phyloP scores from a whole-genome alignment of 2,797 vertebrate species.

The Danio tinwini region DNA sequence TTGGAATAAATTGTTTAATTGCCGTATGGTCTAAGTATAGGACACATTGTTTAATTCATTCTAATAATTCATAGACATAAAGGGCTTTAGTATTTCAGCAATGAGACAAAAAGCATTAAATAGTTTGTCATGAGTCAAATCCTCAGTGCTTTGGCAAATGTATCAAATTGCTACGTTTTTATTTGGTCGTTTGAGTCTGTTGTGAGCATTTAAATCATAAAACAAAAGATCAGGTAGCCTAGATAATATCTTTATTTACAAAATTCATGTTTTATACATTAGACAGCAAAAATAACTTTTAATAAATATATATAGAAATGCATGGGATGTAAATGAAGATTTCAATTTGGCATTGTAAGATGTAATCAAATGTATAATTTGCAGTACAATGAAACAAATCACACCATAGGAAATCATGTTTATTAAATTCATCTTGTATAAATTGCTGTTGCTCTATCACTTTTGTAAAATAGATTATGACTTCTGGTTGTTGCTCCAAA shows the following conservation, averaged over 20 bases:
- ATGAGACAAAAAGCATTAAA: background rate
- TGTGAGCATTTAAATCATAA: conserved; percentile 44
- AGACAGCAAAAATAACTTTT: conserved; percentile 61
- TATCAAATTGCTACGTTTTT: background rate
- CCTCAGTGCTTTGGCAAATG: background rate
- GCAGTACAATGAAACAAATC: conserved; percentile 59
- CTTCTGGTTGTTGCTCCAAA: conserved; percentile 50
- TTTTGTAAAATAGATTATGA: conserved; percentile 54
- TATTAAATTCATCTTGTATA: conserved; percentile 57
- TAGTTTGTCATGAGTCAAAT: background rate
- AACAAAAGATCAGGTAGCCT: conserved; percentile 56
- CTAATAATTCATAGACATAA: too few species aligned
- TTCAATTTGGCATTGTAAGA: conserved; percentile 66
- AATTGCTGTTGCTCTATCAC: conserved; percentile 54
- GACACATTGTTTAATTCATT: background rate
- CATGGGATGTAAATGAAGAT: conserved; percentile 41
- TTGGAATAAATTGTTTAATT: conserved; percentile 16
- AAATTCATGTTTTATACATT: conserved; percentile 69
- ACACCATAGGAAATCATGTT: conserved; percentile 57
- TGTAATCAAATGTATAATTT: conserved; percentile 61
- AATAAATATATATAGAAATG: conserved; percentile 62
- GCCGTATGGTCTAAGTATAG: background rate
- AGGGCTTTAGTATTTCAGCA: background rate
- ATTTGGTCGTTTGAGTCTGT: background rate
- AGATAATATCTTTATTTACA: conserved; percentile 72